Base-by-base conservation (phyloP, 2,888 invertebrate species). In the Drosophila formosana region DNA sequence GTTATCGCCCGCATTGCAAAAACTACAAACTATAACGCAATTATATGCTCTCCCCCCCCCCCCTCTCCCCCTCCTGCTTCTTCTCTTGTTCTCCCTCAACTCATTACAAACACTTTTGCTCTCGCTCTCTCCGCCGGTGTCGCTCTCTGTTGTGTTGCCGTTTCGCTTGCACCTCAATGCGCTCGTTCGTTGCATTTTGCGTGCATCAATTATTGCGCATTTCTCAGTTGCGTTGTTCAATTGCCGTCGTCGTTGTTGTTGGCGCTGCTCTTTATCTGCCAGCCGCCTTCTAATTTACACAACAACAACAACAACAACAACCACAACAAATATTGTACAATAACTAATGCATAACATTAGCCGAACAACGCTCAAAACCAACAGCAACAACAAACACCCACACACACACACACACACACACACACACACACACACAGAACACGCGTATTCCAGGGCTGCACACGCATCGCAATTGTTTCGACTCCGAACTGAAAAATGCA, bases 151-250 rank as follows among this genome's bases (percentile, higher is more conserved):
- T 30, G 6, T 46, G 18, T 11, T 37, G 58, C 66, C 28, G 0
- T 66, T 65, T 72, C 77, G 63, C 76, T 76, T 53, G 60, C 74
- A 51, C 69, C 70, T 65, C 47, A 69, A 71, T 69, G n/a, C n/a
- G n/a, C n/a, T 49, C 62, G 41, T 66, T 77, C 71, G 82, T 88
- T 82, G 75, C 76, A 78, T 79, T 87, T 85, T 85, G 85, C 86
- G 86, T 87, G 87, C 80, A 80, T 87, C 85, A 86, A 87, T 87
- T 87, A 84, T 80, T 86, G 86, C 85, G 75, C 83, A 86, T 86
- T 85, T 85, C 72, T 78, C 76, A 80, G 83, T 80, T 82, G 82
- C 81, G 78, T 80, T 80, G 73, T 73, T 83, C 69, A 66, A 73
- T 75, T 80, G 66, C 55, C 68, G 26, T 60, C 55, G 49, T 34